Conservation (phyloP, 2,888 invertebrate genomes). For the Xanthorhoe designata region DNA sequence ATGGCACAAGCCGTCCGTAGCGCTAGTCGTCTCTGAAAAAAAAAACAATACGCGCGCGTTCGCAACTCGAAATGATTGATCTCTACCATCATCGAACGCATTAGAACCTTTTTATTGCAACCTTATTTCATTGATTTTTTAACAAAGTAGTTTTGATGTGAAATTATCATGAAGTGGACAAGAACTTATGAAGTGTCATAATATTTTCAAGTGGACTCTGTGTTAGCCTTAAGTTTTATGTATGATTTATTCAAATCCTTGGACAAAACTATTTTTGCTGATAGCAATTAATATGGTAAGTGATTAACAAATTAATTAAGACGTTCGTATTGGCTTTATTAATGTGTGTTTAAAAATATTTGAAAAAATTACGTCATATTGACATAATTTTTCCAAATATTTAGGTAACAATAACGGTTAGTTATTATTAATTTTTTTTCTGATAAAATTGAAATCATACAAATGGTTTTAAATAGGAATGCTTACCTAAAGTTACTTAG, state of each 20-base stretch:
- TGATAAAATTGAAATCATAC: too few species aligned
- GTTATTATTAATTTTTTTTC: too few species aligned
- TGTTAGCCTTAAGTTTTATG: conserved; percentile 79
- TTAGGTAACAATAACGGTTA: too few species aligned
- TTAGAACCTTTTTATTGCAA: conserved; percentile 5
- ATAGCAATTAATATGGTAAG: conserved; percentile 84
- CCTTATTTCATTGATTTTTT: conserved; percentile 17
- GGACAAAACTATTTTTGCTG: conserved; percentile 82
- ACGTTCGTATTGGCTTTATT: too few species aligned
- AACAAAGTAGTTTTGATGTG: not conserved
- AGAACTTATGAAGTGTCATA: conserved; percentile 62
- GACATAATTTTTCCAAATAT: too few species aligned
- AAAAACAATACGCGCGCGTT: conserved; percentile 45
- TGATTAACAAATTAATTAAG: conserved; percentile 39
- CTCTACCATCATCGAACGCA: conserved; percentile 2
- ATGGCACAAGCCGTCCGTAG: conserved; percentile 56
- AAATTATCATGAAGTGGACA: conserved; percentile 36
- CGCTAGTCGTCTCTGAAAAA: conserved; percentile 62
- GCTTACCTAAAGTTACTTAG: too few species aligned
- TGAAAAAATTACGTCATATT: too few species aligned
- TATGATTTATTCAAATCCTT: conserved; percentile 84
- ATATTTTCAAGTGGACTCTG: conserved; percentile 75
- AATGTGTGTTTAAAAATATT: too few species aligned
- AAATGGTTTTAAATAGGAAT: too few species aligned
- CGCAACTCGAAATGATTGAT: conserved; percentile 51